Percentiles rank a stretch among this genome's conserved stretches.
phyloP scores from a whole-genome alignment of 2,797 vertebrate species.

The Leptodactylus fallax region DNA sequence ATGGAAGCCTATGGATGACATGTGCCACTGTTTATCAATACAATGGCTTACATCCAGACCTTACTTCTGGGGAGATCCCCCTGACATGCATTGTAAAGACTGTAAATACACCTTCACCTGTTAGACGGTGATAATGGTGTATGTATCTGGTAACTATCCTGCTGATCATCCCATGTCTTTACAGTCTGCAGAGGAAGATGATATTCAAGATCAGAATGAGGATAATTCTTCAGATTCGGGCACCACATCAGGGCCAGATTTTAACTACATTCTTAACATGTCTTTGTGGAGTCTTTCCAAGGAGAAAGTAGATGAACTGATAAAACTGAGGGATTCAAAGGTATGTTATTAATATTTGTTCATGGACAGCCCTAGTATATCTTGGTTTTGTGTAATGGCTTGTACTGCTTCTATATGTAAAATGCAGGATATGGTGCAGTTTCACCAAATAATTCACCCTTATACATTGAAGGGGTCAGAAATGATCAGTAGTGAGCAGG shows the following conservation, averaged over 20 bases:
- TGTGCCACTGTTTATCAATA: too few relatives aligned
- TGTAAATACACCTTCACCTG: too few relatives aligned
- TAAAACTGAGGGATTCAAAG: constrained; percentile 94
- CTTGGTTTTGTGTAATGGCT: not conserved
- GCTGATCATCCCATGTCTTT: constrained; percentile 64
- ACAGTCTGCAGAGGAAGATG: constrained; percentile 86
- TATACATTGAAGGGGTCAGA: too few relatives aligned
- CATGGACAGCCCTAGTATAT: not conserved
- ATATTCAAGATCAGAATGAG: constrained; percentile 83
- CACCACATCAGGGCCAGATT: constrained; percentile 90
- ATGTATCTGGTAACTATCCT: not conserved
- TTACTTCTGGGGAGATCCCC: too few relatives aligned
- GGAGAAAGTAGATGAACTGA: constrained; percentile 95
- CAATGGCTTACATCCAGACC: too few relatives aligned
- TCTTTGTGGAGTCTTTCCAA: constrained; percentile 96
- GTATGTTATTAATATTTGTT: constrained; percentile 72
- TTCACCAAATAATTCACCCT: too few relatives aligned
- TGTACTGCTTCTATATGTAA: too few relatives aligned
- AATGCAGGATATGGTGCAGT: too few relatives aligned
- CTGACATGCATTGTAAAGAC: too few relatives aligned
- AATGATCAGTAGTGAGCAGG: too few relatives aligned
- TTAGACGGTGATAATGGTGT: too few relatives aligned
- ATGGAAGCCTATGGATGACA: too few relatives aligned
- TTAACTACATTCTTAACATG: constrained; percentile 99
- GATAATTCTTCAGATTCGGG: constrained; percentile 88